These are phyloP conservation scores for Cephalopholis sonnerati DNA, from an alignment of 2,113 vertebrate genomes.

Conservation along the genomic window DNA sequence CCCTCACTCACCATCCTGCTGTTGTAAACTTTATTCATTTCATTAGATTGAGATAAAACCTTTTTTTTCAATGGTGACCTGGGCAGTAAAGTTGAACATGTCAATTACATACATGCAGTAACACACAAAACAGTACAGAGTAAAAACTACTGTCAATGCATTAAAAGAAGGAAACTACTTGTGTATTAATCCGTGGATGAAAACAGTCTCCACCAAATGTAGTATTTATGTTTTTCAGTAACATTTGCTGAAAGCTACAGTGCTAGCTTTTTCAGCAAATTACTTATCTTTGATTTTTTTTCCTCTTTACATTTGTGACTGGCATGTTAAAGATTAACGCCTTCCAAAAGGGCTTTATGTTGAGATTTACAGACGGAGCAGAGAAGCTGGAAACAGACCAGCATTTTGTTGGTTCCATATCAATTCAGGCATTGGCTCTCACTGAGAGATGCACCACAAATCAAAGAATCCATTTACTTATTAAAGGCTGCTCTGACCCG, in stretches of 20 bases:
- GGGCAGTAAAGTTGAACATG: too few species aligned
- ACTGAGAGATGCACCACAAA: constrained; percentile 1
- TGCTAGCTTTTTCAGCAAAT: too few species aligned
- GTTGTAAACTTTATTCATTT: not conserved
- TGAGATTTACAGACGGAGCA: not conserved
- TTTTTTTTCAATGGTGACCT: too few species aligned
- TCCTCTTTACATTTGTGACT: not conserved
- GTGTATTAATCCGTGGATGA: not conserved
- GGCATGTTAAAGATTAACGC: not conserved
- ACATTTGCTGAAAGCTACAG: not conserved
- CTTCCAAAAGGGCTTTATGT: not conserved
- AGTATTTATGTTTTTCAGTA: not conserved
- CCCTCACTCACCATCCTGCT: not conserved
- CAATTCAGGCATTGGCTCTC: not conserved
- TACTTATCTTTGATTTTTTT: too few species aligned
- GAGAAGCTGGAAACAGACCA: not conserved
- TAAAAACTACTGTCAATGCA: too few species aligned
- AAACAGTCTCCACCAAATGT: not conserved
- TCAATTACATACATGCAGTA: too few species aligned
- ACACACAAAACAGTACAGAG: too few species aligned
- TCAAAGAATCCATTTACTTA: constrained; percentile 29
- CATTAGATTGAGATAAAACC: too few species aligned
- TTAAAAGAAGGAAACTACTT: not conserved
- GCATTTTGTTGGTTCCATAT: not conserved
- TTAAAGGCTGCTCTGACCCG: constrained; percentile 21